A percentile compares a stretch with the other conserved stretches of the same genome.
Evolutionary conservation across 2,888 invertebrate genomes (phyloP).

Genomic region (Pseudococcus jackbeardsleyi): DNA sequence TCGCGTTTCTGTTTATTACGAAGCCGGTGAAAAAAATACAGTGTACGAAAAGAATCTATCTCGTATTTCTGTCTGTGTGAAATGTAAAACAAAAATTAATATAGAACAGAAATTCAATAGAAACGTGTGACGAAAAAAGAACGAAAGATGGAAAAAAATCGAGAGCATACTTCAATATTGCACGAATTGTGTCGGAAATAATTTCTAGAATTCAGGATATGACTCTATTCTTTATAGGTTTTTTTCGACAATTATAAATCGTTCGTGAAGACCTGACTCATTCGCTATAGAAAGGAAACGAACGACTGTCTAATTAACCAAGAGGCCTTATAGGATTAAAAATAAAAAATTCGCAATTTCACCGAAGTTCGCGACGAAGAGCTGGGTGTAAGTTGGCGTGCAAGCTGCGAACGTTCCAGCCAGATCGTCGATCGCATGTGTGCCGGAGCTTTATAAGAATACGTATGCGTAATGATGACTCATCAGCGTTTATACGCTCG

Average conservation of each 20-base stretch:
- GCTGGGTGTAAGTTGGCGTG: background rate
- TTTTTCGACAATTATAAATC: background rate
- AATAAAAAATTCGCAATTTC: constrained; percentile 6
- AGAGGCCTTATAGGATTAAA: background rate
- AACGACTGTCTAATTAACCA: background rate
- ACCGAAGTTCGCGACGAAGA: background rate
- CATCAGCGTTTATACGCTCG: background rate
- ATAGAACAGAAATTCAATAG: too few relatives aligned
- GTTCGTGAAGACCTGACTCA: background rate
- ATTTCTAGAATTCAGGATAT: background rate
- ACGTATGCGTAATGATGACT: constrained; percentile 38
- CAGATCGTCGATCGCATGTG: background rate
- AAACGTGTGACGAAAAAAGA: too few relatives aligned
- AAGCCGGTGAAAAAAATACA: background rate
- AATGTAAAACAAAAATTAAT: background rate
- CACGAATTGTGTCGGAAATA: too few relatives aligned
- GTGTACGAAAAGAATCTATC: background rate
- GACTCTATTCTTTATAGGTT: background rate
- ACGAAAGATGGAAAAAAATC: background rate
- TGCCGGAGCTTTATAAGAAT: background rate
- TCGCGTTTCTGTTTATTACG: background rate
- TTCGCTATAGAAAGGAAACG: background rate
- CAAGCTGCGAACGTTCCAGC: background rate
- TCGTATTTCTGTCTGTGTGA: background rate
- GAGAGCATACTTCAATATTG: background rate